These are phyloP conservation scores for Willisornis vidua DNA, from an alignment of 2,113 vertebrate species.

Conservation along the genomic window DNA sequence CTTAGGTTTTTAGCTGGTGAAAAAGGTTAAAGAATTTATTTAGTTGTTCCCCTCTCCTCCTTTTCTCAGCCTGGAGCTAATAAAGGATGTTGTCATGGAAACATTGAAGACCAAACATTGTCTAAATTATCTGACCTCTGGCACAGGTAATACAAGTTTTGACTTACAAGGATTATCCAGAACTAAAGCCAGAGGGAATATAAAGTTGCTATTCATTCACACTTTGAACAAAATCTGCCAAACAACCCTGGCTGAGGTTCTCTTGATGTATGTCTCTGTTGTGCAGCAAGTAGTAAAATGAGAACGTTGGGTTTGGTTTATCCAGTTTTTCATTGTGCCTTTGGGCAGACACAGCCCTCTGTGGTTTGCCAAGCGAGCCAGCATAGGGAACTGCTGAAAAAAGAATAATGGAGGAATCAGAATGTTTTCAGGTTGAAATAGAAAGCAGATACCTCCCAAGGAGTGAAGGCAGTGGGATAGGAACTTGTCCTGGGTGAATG, in stretches of 20 bases:
- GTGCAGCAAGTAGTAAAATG: not conserved
- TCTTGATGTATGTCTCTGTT: slow-evolving; percentile 20
- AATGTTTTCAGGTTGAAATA: slow-evolving; percentile 33
- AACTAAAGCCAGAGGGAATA: slow-evolving; percentile 28
- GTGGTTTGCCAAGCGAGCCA: slow-evolving; percentile 28
- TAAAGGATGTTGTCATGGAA: slow-evolving; percentile 61
- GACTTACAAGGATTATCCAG: slow-evolving; percentile 29
- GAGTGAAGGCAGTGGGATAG: not conserved
- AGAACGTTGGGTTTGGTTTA: not conserved
- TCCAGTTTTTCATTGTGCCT: slow-evolving; percentile 37
- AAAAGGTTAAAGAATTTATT: slow-evolving; percentile 9
- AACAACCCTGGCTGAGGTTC: not conserved
- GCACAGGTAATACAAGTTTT: slow-evolving; percentile 44
- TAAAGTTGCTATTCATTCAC: slow-evolving; percentile 60
- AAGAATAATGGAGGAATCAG: slow-evolving; percentile 28
- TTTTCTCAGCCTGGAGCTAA: slow-evolving; percentile 26
- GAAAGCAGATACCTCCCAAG: slow-evolving; percentile 56
- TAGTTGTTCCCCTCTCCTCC: not conserved
- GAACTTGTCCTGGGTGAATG: not conserved
- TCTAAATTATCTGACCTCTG: slow-evolving; percentile 45
- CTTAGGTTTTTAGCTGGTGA: not conserved
- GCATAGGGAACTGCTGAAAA: slow-evolving; percentile 38
- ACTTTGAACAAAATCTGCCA: slow-evolving; percentile 36
- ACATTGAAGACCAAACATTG: slow-evolving; percentile 12
- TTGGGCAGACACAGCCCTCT: slow-evolving; percentile 18